A percentile compares a stretch with the other conserved stretches of the same genome.
Conservation (phyloP, 2,797 vertebrate species). For the Lutjanus campechanus region DNA sequence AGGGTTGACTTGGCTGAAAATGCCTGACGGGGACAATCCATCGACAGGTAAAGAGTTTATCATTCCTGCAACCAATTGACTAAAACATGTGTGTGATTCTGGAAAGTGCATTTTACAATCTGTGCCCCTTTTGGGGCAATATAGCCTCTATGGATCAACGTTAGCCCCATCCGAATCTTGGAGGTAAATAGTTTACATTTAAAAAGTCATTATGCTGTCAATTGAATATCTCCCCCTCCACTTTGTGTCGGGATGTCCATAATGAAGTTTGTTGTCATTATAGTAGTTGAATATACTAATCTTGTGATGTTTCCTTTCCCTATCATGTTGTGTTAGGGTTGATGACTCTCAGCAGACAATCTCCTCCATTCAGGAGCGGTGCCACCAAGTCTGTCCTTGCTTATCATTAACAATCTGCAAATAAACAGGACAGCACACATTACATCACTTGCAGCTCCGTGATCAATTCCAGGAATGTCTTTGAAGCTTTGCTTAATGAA, state of each 20-base stretch:
- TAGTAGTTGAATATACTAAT: conserved; percentile 72
- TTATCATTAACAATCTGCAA: conserved; percentile 88
- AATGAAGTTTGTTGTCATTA: conserved; percentile 77
- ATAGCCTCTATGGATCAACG: conserved; percentile 53
- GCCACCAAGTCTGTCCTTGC: conserved; percentile 84
- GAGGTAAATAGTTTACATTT: conserved; percentile 64
- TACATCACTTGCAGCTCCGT: conserved; percentile 84
- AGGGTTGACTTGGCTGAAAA: conserved; percentile 73
- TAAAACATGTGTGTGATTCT: conserved; percentile 55
- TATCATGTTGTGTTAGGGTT: conserved; percentile 79
- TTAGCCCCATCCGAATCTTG: conserved; percentile 43
- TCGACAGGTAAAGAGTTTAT: conserved; percentile 76
- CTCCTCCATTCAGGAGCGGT: conserved; percentile 78
- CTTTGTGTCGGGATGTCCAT: conserved; percentile 57
- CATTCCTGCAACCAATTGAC: conserved; percentile 63
- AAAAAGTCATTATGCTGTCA: conserved; percentile 75
- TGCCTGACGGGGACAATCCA: conserved; percentile 70
- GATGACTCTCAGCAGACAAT: conserved; percentile 80
- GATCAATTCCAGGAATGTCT: conserved; percentile 86
- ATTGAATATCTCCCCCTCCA: conserved; percentile 57
- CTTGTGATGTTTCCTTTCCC: conserved; percentile 79
- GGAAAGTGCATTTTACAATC: conserved; percentile 65
- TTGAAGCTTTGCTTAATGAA: conserved; percentile 84
- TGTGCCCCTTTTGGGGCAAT: conserved; percentile 24
- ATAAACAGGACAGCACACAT: conserved; percentile 86